Base-by-base conservation (phyloP, 2,797 vertebrate species). In the Pipistrellus kuhlii region DNA sequence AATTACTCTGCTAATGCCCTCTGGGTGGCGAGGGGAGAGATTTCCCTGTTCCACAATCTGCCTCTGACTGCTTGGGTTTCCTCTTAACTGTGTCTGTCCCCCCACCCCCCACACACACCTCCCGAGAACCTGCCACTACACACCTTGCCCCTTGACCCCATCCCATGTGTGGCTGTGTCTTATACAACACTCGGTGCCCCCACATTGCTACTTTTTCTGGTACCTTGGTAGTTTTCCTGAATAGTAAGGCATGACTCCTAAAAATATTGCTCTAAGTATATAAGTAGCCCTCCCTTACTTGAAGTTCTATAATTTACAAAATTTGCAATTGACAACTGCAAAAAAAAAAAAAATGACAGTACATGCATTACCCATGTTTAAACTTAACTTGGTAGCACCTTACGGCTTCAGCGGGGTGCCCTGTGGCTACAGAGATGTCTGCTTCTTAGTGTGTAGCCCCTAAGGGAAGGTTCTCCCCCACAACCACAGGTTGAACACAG, bases 1-100 rank as follows among this genome's bases (percentile, higher is more conserved):
- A 88, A 57, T 95, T 23, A 51, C 84, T 75, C 21, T 72, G 88
- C 21, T 35, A 32, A 92, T 23, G 82, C 32, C 75, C 71, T 75
- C 30, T 55, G 55, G 77, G 62, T 38, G 23, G 46, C n/a, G 44
- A 64, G 23, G 59, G 57, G 30, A 72, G 46, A 84, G n/a, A 71
- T 44, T 89, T 62, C 85, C 55, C 20, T 21, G 0, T 35, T 44
- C 20, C 1, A 1, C 2, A 57, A 69, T 90, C 85, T 90, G 53
- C 18, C 48, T 88, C 41, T 41, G 64, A 46, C 17, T 35, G 30
- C 80, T 35, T 76, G 15, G 5, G 27, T 38, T 94, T 94, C n/a
- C 38, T 84, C 69, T 72, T 48, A 46, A 59, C 25, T 89, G 66
- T 80, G 23, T 59, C 71, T 88, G 25, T 75, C 32, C 53, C 57